Conservation (phyloP, 2,888 invertebrate species). For the Ophion ellenae region DNA sequence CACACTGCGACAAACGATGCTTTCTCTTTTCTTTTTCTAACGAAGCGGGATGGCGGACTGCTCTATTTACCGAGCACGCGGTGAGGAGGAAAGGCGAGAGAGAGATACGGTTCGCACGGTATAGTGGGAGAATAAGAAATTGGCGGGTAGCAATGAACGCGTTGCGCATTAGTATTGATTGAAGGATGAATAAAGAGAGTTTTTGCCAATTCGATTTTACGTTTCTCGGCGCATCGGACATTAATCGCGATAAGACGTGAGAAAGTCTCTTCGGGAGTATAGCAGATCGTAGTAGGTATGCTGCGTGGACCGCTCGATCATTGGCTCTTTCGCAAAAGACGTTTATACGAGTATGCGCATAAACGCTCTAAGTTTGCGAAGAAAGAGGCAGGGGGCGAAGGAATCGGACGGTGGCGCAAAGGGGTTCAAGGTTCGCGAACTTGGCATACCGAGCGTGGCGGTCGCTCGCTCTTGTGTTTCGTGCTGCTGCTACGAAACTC, state of each 20-base stretch:
- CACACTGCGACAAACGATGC: too few relatives aligned
- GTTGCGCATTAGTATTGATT: too few relatives aligned
- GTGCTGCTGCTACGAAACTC: slow-evolving; percentile 43
- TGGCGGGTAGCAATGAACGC: too few relatives aligned
- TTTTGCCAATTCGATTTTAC: too few relatives aligned
- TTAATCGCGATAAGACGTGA: too few relatives aligned
- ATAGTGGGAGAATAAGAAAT: too few relatives aligned
- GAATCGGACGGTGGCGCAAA: slow-evolving; percentile 64
- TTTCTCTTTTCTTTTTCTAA: background rate
- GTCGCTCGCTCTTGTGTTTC: slow-evolving; percentile 69
- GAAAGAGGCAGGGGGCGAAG: slow-evolving; percentile 39
- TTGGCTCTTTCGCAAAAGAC: slow-evolving; percentile 43
- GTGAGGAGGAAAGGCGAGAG: too few relatives aligned
- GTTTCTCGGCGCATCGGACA: too few relatives aligned
- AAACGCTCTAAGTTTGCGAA: background rate
- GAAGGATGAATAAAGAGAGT: too few relatives aligned
- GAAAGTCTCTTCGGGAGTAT: background rate
- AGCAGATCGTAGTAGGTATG: slow-evolving; percentile 24
- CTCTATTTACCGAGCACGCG: too few relatives aligned
- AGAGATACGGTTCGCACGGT: too few relatives aligned
- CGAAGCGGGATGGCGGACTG: too few relatives aligned
- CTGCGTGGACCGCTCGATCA: slow-evolving; percentile 47
- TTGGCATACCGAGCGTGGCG: slow-evolving; percentile 79
- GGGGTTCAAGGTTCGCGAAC: slow-evolving; percentile 81
- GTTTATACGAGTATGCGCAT: background rate